phyloP scores from a whole-genome alignment of 2,888 invertebrate genomes.

The Criorhina ranunculi region DNA sequence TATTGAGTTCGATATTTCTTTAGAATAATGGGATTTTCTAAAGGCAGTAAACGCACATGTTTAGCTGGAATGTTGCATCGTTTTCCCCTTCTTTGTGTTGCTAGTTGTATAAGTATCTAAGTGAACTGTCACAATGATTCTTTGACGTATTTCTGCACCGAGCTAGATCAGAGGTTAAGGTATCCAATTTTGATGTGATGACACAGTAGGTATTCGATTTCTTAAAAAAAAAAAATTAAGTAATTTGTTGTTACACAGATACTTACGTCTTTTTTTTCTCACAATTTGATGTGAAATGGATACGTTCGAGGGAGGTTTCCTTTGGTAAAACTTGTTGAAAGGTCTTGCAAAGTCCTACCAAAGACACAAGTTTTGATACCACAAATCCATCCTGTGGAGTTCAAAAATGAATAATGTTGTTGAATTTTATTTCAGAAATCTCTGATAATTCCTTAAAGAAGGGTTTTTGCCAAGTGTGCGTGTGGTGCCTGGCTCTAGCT shows the following conservation, averaged over 20 bases:
- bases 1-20: slow-evolving; percentile 64
- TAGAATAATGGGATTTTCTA: slow-evolving; percentile 51
- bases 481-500: too few species aligned
- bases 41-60: slow-evolving; percentile 67
- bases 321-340: slow-evolving; percentile 25
- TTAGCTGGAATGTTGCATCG: slow-evolving; percentile 36
- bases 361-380: too few species aligned
- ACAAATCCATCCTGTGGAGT: too few species aligned
- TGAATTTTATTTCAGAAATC: too few species aligned
- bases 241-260: slow-evolving; percentile 38
- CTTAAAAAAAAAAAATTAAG: slow-evolving; percentile 18
- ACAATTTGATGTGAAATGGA: slow-evolving; percentile 47
- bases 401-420: too few species aligned
- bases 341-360: too few species aligned
- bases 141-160: slow-evolving; percentile 16
- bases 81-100: slow-evolving; percentile 14
- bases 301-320: slow-evolving; percentile 21
- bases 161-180: slow-evolving; percentile 57
- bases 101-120: neutral
- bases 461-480: too few species aligned
- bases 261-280: slow-evolving; percentile 40
- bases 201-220: slow-evolving; percentile 68
- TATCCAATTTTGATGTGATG: slow-evolving; percentile 51
- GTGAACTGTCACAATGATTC: slow-evolving; percentile 70
- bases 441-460: too few species aligned